Evolutionary conservation across 2,888 invertebrate species (phyloP).

Genomic region (Athripsodes cinereus): DNA sequence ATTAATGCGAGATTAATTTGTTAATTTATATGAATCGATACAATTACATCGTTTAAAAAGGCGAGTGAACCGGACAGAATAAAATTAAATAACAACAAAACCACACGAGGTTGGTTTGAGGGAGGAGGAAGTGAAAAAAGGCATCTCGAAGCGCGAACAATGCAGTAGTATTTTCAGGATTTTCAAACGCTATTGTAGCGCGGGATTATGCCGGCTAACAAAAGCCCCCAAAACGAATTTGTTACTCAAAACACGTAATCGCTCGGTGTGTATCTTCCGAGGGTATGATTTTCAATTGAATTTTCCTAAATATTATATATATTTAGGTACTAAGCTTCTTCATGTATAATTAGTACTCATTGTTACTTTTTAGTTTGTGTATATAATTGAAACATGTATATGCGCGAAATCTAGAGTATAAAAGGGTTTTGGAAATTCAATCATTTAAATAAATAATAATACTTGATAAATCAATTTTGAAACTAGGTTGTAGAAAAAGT

Average conservation of each 20-base stretch:
- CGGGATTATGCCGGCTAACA: conserved; percentile 25
- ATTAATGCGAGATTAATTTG: background rate
- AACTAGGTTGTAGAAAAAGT: too few relatives aligned
- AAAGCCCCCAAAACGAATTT: conserved; percentile 22
- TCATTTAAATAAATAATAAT: too few relatives aligned
- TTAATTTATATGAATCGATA: conserved; percentile 11
- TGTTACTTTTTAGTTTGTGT: too few relatives aligned
- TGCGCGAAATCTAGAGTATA: too few relatives aligned
- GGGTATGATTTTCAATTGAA: background rate
- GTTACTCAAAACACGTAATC: conserved; percentile 24
- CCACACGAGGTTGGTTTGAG: background rate
- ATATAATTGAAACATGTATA: too few relatives aligned
- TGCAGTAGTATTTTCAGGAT: conserved; percentile 20
- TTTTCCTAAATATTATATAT: background rate
- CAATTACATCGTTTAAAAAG: conserved; percentile 14
- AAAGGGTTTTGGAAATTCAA: too few relatives aligned
- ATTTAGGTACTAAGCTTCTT: too few relatives aligned
- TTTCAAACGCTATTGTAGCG: conserved; percentile 22
- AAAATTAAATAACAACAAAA: conserved; percentile 5
- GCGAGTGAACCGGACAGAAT: conserved; percentile 6
- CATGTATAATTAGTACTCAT: too few relatives aligned
- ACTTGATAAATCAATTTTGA: too few relatives aligned
- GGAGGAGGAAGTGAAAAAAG: conserved; percentile 8
- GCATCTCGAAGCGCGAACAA: conserved; percentile 21
- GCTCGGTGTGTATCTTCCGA: conserved; percentile 20